These are phyloP conservation scores for Myioborus miniatus DNA, from an alignment of 2,797 vertebrate genomes.

Conservation along the genomic window DNA sequence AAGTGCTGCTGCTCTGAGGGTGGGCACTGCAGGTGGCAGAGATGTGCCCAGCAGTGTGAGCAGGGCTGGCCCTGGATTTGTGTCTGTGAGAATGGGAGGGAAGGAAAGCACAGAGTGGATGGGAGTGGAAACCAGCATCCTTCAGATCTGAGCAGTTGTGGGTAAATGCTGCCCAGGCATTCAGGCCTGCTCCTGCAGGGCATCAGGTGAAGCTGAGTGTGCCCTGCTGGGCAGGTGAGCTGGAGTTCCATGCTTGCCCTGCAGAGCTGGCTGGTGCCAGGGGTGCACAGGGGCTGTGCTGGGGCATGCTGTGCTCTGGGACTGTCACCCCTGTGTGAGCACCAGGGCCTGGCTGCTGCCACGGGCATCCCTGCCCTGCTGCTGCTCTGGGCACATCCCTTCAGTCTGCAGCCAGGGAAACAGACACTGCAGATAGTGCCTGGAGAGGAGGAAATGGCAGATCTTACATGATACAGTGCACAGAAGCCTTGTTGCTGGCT, in stretches of 20 bases:
- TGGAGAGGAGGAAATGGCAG: neutral
- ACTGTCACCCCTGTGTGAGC: neutral
- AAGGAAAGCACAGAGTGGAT: neutral
- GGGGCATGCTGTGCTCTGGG: neutral
- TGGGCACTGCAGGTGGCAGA: neutral
- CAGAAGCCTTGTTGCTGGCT: neutral
- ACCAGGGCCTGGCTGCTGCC: neutral
- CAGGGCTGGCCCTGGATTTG: neutral
- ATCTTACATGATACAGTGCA: neutral
- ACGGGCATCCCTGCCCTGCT: neutral
- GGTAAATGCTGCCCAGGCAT: neutral
- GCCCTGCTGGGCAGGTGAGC: neutral
- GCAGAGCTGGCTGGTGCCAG: neutral
- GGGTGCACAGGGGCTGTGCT: neutral
- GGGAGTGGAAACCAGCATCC: neutral
- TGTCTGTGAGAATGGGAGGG: neutral
- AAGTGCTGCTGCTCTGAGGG: neutral
- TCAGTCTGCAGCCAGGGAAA: too few species aligned
- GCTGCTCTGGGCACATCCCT: neutral
- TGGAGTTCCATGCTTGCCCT: neutral
- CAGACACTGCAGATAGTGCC: fast-evolving
- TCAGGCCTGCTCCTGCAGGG: neutral
- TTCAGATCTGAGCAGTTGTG: fast-evolving
- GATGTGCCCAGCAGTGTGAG: fast-evolving
- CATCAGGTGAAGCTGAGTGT: neutral